Evolutionary conservation across 64 coral and sea anemone species (phyloP), one percentile per base, ranked within the genome.

Genomic region (Platygyra sinensis): DNA sequence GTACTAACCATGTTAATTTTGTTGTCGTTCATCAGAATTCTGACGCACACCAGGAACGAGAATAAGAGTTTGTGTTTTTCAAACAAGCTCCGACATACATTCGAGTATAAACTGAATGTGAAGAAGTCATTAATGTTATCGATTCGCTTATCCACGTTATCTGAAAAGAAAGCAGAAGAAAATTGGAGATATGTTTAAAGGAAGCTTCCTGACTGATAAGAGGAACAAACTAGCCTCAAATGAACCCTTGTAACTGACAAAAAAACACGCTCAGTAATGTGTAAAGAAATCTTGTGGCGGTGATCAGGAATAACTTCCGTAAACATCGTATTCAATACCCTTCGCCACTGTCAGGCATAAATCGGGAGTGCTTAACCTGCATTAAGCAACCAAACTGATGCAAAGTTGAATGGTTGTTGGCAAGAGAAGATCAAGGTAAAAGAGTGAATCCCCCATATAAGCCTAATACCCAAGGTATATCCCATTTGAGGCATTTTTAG

Each of bases 41-140:
- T 80, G 25, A 98, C 96, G 49, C 93, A 95, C 51, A 95, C 96
- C 19, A 98, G 90, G 33, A 98, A 98, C 8, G 96, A 98, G 88
- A 95, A 98, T 18, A 98, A 50, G 20, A 98, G 78, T 72, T 98
- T 98, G 76, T 95, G 67, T 59, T 99, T 99, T 92, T 99, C 97
- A 79, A 96, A 99, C 42, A 99, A 89, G 67, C 93, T 95, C 6
- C 97, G 88, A 50, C 97, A 99, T 32, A 99, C 97, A 60, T 99
- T 99, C 12, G 90, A 93, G 78, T 99, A 99, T 36, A 99, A 86
- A 32, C 94, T 99, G 91, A 99, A 99, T 2, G 94, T 99, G 78
- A 99, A 99, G 39, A 80, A 95, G 17, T 99, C 91, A 75, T 99
- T 99, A 61, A 99, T 95, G 83, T 99, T 99, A 30, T 96, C 93